Evolutionary conservation across 2,113 vertebrate genomes (phyloP), one percentile per base, ranked within the genome.

Genomic region (Benitochromis conjunctus): DNA sequence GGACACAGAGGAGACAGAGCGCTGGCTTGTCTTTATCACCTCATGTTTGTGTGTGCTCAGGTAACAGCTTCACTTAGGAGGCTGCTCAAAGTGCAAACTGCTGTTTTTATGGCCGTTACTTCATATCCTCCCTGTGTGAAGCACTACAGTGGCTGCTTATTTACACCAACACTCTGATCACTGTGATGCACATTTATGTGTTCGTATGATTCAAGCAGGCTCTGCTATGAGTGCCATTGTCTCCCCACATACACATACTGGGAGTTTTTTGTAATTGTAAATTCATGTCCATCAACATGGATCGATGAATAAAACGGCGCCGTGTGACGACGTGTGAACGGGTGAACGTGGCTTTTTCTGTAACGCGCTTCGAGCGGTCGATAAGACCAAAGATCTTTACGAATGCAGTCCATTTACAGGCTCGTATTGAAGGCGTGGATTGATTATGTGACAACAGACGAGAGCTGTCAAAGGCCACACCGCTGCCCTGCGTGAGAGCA

Each of bases 61-160:
- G 9, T 38, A 34, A 19, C 60, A 3, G 18, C 18, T 64, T 64
- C 5, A n/a, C 36, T 62, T 36, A n/a, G 31, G 9, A 36, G 5
- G 31, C 60, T 64, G 60, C 60, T 64, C 60, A 64, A 4, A 64
- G 31, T 7, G 34, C 34, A 1, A 13, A 26, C 55, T 56, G 55
- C 55, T 26, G 54, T 2, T 56, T 56, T 26, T 13, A 56, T 56
- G 54, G 54, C 12, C 11, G 11, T 24, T 56, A 24, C 21, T 56
- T 56, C 54, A 26, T 26, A 7, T 26, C 21, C 21, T 13, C 55
- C 55, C 55, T 13, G 11, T 3, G 26, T 4, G 55, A 26, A 26
- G 55, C 55, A 24, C 54, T 1, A 24, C 21, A 7, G 21, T 0
- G 3, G 3, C 2, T 0, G 3, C n/a, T 55, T 55, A 24, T 55